phyloP scores from a whole-genome alignment of 1,140 invertebrate genomes.

The Aphaenogaster ashmeadi region DNA sequence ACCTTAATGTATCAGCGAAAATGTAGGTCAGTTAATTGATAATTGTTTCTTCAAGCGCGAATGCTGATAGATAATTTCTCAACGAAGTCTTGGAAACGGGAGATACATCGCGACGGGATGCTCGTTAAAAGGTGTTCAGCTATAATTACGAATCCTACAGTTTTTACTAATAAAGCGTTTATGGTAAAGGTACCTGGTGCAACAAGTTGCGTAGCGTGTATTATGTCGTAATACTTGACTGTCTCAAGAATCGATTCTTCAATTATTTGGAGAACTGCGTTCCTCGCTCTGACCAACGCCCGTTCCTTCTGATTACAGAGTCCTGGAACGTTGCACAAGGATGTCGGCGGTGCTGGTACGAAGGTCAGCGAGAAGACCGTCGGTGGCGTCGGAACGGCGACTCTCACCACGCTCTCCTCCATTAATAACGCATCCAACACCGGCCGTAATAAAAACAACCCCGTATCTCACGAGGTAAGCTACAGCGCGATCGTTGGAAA shows the following conservation, averaged over 20 bases:
- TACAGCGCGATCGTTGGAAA: background rate
- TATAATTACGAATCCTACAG: slow-evolving; percentile 6
- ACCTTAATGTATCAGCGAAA: background rate
- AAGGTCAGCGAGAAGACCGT: slow-evolving; percentile 86
- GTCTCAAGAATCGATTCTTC: slow-evolving; percentile 17
- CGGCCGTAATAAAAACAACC: slow-evolving; percentile 84
- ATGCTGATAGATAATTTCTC: slow-evolving; percentile 10
- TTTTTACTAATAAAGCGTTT: background rate
- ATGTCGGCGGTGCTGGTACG: slow-evolving; percentile 85
- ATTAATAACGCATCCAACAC: slow-evolving; percentile 85
- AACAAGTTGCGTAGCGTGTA: background rate
- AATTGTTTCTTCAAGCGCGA: slow-evolving; percentile 34
- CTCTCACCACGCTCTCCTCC: slow-evolving; percentile 86
- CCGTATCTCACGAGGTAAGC: slow-evolving; percentile 85
- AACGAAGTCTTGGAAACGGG: background rate
- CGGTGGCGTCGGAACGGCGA: slow-evolving; percentile 85
- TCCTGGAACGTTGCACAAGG: slow-evolving; percentile 87
- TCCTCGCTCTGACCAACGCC: slow-evolving; percentile 30
- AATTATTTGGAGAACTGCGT: slow-evolving; percentile 30
- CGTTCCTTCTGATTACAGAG: slow-evolving; percentile 83
- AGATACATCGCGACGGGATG: background rate
- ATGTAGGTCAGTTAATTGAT: slow-evolving; percentile 28
- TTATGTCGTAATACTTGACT: background rate
- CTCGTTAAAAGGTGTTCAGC: background rate
- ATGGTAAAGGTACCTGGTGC: too few species aligned